Percentiles rank a stretch among this genome's conserved stretches.
phyloP scores from a whole-genome alignment of 2,797 vertebrate genomes.

The Chaenodraco wilsoni region DNA sequence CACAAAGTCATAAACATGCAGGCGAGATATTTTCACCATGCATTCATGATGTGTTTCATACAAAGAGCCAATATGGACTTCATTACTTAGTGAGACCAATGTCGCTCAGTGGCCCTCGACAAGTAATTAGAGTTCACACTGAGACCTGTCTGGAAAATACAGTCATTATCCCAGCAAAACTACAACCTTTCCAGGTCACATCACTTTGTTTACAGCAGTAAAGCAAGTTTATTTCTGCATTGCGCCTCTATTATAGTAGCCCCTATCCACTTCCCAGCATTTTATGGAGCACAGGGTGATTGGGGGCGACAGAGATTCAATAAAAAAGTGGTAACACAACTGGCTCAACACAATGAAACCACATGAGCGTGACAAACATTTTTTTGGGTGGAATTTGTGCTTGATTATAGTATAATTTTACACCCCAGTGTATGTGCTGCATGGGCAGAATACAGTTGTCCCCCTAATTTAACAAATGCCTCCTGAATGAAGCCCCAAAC shows the following conservation, averaged over 20 bases:
- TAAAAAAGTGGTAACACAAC: conserved; percentile 93
- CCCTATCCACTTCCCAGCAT: conserved; percentile 92
- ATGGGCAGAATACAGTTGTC: conserved; percentile 50
- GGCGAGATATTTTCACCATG: conserved; percentile 39
- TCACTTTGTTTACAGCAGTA: conserved; percentile 94
- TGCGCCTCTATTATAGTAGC: conserved; percentile 91
- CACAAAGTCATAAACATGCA: not conserved
- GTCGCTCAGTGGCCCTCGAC: conserved; percentile 71
- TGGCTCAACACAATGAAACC: conserved; percentile 70
- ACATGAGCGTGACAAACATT: conserved; percentile 23
- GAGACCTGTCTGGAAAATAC: conserved; percentile 85
- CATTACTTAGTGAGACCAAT: conserved; percentile 73
- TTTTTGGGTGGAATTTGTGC: conserved; percentile 55
- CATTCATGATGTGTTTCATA: conserved; percentile 57
- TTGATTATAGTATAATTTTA: conserved; percentile 58
- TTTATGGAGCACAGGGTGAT: conserved; percentile 94
- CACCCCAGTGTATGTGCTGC: conserved; percentile 27
- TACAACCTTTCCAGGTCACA: conserved; percentile 97
- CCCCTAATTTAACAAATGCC: conserved; percentile 67
- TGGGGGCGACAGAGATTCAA: conserved; percentile 91
- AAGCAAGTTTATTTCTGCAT: conserved; percentile 98
- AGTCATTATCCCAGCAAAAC: conserved; percentile 91
- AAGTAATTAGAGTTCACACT: conserved; percentile 81
- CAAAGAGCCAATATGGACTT: conserved; percentile 69
- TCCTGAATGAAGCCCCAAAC: conserved; percentile 52